phyloP scores from a whole-genome alignment of 2,888 invertebrate genomes.

The Hypsopygia costalis region DNA sequence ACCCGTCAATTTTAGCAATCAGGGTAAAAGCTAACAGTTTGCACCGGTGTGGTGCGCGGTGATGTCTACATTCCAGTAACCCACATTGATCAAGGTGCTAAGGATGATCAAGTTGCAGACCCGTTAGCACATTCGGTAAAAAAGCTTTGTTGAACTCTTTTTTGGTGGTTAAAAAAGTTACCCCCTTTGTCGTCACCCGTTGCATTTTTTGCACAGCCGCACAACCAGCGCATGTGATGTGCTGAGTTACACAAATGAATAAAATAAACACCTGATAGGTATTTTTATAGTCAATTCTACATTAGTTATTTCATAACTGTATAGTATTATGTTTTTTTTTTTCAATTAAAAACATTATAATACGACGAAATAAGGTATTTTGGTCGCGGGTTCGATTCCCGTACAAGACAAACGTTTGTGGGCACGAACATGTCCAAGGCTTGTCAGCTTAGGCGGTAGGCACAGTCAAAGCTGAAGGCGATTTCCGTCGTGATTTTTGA shows the following conservation, averaged over 20 bases:
- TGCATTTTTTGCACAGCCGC: constrained; percentile 12
- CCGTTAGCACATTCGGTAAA: constrained; percentile 59
- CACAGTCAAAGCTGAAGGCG: too few relatives aligned
- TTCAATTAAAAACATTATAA: too few relatives aligned
- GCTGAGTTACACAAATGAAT: background rate
- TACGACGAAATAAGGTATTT: too few relatives aligned
- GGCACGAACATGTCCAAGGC: too few relatives aligned
- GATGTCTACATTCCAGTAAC: constrained; percentile 61
- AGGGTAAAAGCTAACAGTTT: constrained; percentile 47
- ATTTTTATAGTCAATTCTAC: too few relatives aligned
- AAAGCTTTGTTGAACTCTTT: constrained; percentile 59
- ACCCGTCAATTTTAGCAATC: constrained; percentile 61
- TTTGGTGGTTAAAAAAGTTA: constrained; percentile 42
- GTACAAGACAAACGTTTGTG: too few relatives aligned
- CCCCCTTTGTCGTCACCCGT: constrained; percentile 41
- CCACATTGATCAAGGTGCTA: constrained; percentile 78
- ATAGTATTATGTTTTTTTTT: too few relatives aligned
- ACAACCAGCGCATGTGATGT: constrained; percentile 8
- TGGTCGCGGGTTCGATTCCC: too few relatives aligned
- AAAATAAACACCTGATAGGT: background rate
- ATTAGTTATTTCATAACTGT: too few relatives aligned
- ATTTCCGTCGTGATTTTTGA: too few relatives aligned
- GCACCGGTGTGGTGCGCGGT: constrained; percentile 30
- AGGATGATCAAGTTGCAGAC: constrained; percentile 69
- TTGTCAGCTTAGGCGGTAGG: too few relatives aligned